Evolutionary conservation across 2,797 vertebrate species (phyloP), one percentile per base, ranked within the genome.

Genomic region (Echeneis naucrates): DNA sequence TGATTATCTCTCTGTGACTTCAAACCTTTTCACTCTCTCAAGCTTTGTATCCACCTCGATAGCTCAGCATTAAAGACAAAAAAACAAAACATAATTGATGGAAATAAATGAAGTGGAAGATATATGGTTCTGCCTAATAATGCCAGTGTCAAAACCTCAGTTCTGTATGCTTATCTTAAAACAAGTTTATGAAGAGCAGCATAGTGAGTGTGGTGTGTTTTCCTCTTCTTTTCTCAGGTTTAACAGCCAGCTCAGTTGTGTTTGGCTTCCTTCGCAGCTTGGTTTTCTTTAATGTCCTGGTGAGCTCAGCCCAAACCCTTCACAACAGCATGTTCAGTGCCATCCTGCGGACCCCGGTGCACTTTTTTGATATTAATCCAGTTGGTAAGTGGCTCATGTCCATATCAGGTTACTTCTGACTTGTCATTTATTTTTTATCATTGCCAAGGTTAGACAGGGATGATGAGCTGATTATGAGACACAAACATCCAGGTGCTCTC

Each of bases 231-330:
- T 79, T 77, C n/a, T 69, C 89, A 98, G 97, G 96, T 90, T 92
- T 98, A 83, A 97, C 96, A 0, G 85, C 80, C 59, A 87, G 93
- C 71, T 94, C 95, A 0, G 90, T 97, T 60, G 37, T 96, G 8
- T 97, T 96, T 65, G 96, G 95, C 70, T 92, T 97, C 88, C 72
- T 93, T 11, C 93, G 96, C 73, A 94, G 92, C 68, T 88, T 98
- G 64, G 51, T 98, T 63, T 88, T 96, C 32, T 98, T 98, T 88
- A 93, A 95, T 4, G 90, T 97, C 66, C 93, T 98, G 21, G 96
- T 98, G 81, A 95, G 84, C 71, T 94, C 96, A 37, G 93, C 96
- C 24, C 95, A 96, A 82, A 93, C 83, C 16, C 92, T 98, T 33
- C 97, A 98, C 83, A 86, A 90, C 82, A 73, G 57, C 81, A 93